Evolutionary conservation across 2,888 invertebrate species (phyloP).

Genomic region (Elmis aenea): DNA sequence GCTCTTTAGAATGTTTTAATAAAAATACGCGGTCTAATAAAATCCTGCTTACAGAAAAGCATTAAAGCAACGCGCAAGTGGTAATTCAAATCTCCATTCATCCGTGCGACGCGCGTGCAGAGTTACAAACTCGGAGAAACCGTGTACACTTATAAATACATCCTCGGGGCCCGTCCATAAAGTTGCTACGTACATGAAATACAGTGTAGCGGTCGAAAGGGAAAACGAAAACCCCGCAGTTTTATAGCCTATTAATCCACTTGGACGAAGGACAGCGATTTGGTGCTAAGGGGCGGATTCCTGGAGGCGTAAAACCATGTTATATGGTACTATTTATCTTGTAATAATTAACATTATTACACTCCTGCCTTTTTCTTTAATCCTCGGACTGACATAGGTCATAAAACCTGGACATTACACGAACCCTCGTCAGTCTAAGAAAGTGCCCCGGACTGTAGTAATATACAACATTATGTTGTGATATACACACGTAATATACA

Average conservation of each 20-base stretch:
- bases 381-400: too few relatives aligned
- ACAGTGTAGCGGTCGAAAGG: conserved; percentile 14
- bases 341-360: conserved; percentile 18
- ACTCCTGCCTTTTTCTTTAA: too few relatives aligned
- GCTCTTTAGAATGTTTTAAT: conserved; percentile 18
- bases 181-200: conserved; percentile 10
- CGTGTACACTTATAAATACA: neutral
- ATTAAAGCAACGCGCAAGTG: too few relatives aligned
- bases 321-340: conserved; percentile 10
- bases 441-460: too few relatives aligned
- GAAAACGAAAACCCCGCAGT: conserved; percentile 15
- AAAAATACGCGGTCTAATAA: conserved; percentile 13
- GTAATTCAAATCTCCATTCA: too few relatives aligned
- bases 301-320: conserved; percentile 18
- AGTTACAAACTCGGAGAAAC: neutral
- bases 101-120: too few relatives aligned
- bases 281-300: conserved; percentile 30
- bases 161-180: neutral
- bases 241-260: conserved; percentile 24
- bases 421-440: too few relatives aligned
- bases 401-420: too few relatives aligned
- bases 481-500: too few relatives aligned
- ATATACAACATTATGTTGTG: too few relatives aligned
- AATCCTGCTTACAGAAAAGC: neutral
- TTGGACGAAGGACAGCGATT: conserved; percentile 32